Evolutionary conservation across 2,797 vertebrate genomes (phyloP).

Genomic region (Enteromius thamalakanensis): DNA sequence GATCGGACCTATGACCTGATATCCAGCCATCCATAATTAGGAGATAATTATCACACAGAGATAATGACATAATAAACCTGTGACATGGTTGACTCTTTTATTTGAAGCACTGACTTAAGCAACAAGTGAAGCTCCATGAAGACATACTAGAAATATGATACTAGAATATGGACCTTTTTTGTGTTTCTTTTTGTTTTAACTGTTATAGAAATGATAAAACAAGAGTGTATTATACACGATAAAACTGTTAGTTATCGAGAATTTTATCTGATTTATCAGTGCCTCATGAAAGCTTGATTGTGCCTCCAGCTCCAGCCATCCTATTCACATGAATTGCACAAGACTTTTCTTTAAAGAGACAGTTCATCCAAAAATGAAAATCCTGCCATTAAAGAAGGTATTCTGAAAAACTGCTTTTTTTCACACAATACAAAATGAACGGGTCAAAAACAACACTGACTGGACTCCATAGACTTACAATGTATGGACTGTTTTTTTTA

Average conservation of each 20-base stretch:
- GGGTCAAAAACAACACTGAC: not conserved
- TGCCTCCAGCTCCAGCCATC: not conserved
- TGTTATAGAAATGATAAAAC: not conserved
- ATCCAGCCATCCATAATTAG: not conserved
- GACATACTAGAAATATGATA: not conserved
- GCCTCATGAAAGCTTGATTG: not conserved
- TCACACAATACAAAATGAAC: not conserved
- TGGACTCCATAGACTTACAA: not conserved
- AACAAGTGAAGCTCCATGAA: not conserved
- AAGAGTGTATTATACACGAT: not conserved
- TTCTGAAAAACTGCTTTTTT: constrained; percentile 5
- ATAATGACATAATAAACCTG: constrained; percentile 9
- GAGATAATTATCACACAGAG: not conserved
- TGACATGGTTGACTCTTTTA: not conserved
- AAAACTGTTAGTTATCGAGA: not conserved
- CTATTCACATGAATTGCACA: not conserved
- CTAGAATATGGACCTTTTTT: not conserved
- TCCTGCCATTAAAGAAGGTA: not conserved
- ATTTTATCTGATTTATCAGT: not conserved
- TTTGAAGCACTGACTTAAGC: not conserved
- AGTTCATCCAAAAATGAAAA: not conserved
- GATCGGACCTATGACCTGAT: not conserved
- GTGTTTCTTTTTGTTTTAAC: not conserved
- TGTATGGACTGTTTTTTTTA: not conserved
- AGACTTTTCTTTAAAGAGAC: not conserved